Evolutionary conservation across 2,113 vertebrate species (phyloP).

Genomic region (Phrynosoma blainvillii): DNA sequence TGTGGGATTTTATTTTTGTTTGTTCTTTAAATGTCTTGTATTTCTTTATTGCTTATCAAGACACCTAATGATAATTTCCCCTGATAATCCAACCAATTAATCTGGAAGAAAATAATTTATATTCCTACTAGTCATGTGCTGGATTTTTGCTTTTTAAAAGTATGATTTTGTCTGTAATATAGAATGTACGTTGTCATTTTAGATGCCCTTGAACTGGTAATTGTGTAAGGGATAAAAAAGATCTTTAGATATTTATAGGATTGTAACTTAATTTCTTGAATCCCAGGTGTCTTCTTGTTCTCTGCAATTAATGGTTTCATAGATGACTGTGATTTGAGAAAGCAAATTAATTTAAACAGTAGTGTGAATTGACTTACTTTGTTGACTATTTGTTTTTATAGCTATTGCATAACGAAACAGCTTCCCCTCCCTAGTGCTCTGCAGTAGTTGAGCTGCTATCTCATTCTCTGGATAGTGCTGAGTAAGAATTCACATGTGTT

Average conservation of each 20-base stretch:
- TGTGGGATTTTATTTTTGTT: neutral
- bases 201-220: slow-evolving; percentile 15
- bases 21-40: neutral
- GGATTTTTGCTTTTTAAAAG: slow-evolving; percentile 45
- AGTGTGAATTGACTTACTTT: neutral
- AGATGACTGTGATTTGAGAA: slow-evolving; percentile 17
- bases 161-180: slow-evolving; percentile 8
- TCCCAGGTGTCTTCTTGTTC: slow-evolving; percentile 4
- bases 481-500: no score
- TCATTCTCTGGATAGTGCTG: no score
- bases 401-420: neutral
- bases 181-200: slow-evolving; percentile 24
- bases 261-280: neutral
- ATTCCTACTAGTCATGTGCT: slow-evolving; percentile 24
- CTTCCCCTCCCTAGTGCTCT: neutral
- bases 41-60: slow-evolving; percentile 8
- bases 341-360: neutral
- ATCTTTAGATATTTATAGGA: slow-evolving; percentile 15
- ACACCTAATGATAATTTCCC: slow-evolving; percentile 10
- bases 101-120: slow-evolving; percentile 15
- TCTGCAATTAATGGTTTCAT: neutral
- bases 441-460: neutral
- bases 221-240: slow-evolving; percentile 6
- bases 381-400: slow-evolving; percentile 1
- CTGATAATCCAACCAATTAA: slow-evolving; percentile 5